Evolutionary conservation across 37 sponge, comb jelly and placozoan species (phyloP), one percentile per base, ranked within the genome.

Genomic region (Corticium candelabrum): DNA sequence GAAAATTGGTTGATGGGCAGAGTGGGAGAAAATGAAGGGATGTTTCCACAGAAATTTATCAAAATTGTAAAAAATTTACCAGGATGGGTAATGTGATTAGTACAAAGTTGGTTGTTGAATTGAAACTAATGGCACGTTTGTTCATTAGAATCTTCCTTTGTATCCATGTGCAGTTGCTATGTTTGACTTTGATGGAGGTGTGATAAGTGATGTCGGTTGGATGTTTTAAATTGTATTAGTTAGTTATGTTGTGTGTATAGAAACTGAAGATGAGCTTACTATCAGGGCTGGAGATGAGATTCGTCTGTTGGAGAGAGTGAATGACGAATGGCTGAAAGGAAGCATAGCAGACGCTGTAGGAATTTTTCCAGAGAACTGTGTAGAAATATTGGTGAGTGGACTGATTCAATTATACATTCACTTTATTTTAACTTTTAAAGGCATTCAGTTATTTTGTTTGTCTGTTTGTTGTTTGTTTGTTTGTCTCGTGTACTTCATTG

Each of bases 301-400:
- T 32, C 78, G 75, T 50, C 82, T 92, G 68, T 2, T 89, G 32
- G 85, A 81, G 41, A 74, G 78, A 33, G 83, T 86, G 2, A 87
- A 74, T 30, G 73, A 41, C 2, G 86, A 84, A 32, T 92, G 93
- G 93, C 41, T 92, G 50, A 89, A 73, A 77, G 93, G 93, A 1
- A 67, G 73, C 31, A 40, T 81, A 38, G 70, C 43, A 0, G 80
- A 77, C 1, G 15, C 73, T 43, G 79, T 72, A 39, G 89, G 93
- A 3, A 86, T 89, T 21, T 92, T 92, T 50, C 93, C 93, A 1
- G 57, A 81, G 30, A 68, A 39, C 1, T 92, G 85, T 89, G 93
- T 92, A 1, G 80, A 86, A 34, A 81, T 92, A 32, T 70, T 88
- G 3, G 79, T 77, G 36, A 85, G 73, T 21, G 62, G 21, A 50